phyloP scores from a whole-genome alignment of 2,888 invertebrate genomes.

The Metalampra italica region DNA sequence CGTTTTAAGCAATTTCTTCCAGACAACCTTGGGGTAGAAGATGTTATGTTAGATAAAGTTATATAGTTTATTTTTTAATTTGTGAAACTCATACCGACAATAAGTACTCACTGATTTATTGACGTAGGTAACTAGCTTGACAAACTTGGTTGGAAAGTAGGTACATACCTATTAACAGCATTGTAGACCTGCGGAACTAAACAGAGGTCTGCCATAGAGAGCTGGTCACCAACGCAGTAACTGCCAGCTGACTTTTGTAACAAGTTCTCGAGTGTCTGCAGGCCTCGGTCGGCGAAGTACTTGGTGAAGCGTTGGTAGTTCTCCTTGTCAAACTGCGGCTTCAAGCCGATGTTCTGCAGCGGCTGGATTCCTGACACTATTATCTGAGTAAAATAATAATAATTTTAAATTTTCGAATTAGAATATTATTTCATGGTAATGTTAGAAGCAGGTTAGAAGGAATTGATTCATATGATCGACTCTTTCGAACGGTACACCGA shows the following conservation, averaged over 20 bases:
- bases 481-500: too few species aligned
- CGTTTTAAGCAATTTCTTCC: too few species aligned
- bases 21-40: too few species aligned
- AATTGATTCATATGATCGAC: too few species aligned
- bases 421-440: too few species aligned
- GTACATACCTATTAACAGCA: slow-evolving; percentile 68
- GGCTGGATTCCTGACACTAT: slow-evolving; percentile 84
- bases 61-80: too few species aligned
- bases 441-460: too few species aligned
- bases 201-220: slow-evolving; percentile 83
- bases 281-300: slow-evolving; percentile 74
- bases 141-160: too few species aligned
- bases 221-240: slow-evolving; percentile 79
- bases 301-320: slow-evolving; percentile 68
- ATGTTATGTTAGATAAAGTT: too few species aligned
- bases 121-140: too few species aligned
- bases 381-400: slow-evolving; percentile 49
- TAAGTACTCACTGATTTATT: too few species aligned
- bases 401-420: neutral
- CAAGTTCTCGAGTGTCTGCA: slow-evolving; percentile 75
- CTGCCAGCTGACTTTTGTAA: slow-evolving; percentile 64
- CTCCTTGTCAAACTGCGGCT: slow-evolving; percentile 53
- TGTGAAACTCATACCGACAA: too few species aligned
- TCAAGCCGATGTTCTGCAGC: slow-evolving; percentile 79
- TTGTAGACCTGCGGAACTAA: slow-evolving; percentile 82